Base-by-base conservation (phyloP, 2,888 invertebrate genomes). In the Merodon equestris region DNA sequence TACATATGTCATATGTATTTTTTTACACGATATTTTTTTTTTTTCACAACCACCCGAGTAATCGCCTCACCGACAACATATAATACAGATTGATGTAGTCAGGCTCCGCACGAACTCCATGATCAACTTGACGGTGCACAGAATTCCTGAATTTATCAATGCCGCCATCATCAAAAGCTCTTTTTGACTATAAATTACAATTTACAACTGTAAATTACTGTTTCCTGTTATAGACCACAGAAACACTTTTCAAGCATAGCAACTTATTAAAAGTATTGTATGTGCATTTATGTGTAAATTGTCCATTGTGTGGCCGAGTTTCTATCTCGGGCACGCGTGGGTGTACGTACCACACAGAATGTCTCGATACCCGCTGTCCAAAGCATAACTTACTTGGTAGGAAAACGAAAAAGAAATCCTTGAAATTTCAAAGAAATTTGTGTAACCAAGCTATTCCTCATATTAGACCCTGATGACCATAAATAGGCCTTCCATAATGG, bases 141-240 rank as follows among this genome's bases (percentile, higher is more conserved):
- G 10, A 10, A 13, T 13, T 42, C 42, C 42, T 42, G 42, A 1
- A 1, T 12, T 34, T n/a, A 13, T 34, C 19, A 9, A 14, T 7
- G 0, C 14, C 4, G 40, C 2, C 2, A 17, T 14, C 9, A 38
- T 19, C 13, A 54, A 19, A 44, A 42, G n/a, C 14, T 27, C 1
- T 14, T n/a, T n/a, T n/a, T 27, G 15, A 15, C 19, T n/a, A 58
- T 58, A 58, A 50, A 48, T 61, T 27, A 42, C 27, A 50, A 38
- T 42, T 61, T 15, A n/a, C 18, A 27, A 15, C 12, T 27, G 27
- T 27, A 27, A 27, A 27, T 27, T 27, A 27, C 27, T 27, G 7
- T 9, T 54, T 56, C n/a, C 9, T 18, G 3, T 18, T 4, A 10
- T 34, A 51, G 10, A 34, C 15, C 5, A 18, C 9, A 19, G 44